A percentile compares a stretch with the other conserved stretches of the same genome.
phyloP scores from a whole-genome alignment of 2,888 invertebrate species.

The Ectemnius lituratus region DNA sequence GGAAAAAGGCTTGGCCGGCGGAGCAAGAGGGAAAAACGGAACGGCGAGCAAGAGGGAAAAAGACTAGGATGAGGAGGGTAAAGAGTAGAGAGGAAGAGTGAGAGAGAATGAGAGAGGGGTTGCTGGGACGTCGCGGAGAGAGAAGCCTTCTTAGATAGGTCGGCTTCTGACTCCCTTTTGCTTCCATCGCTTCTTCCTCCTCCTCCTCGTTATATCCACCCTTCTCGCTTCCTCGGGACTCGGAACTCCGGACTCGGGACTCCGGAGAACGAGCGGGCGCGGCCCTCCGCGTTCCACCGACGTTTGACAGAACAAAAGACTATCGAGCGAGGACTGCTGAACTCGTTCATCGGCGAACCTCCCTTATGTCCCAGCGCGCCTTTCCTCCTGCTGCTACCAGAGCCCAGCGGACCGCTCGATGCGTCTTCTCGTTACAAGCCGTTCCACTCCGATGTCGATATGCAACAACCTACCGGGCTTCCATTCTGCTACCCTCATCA shows the following conservation, averaged over 20 bases:
- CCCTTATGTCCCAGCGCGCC: constrained; percentile 29
- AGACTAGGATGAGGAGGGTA: background rate
- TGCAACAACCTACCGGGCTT: too few species aligned
- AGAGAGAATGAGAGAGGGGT: background rate
- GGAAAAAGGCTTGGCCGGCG: constrained; percentile 26
- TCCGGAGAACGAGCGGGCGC: constrained; percentile 66
- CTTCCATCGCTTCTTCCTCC: constrained; percentile 14
- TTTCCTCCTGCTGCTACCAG: background rate
- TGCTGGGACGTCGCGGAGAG: constrained; percentile 12
- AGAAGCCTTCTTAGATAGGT: background rate
- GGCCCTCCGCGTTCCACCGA: constrained; percentile 62
- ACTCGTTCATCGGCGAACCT: constrained; percentile 47
- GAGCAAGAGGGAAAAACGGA: constrained; percentile 12
- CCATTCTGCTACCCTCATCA: too few species aligned
- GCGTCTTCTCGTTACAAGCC: background rate
- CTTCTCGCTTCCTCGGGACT: constrained; percentile 14
- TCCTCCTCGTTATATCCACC: constrained; percentile 27
- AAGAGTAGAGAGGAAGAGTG: background rate
- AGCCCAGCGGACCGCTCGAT: background rate
- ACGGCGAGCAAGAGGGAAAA: background rate
- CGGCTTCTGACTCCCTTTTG: constrained; percentile 7
- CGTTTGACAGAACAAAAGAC: constrained; percentile 77
- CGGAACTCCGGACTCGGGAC: background rate
- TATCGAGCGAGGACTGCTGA: constrained; percentile 66
- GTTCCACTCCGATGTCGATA: background rate